Evolutionary conservation across 2,113 vertebrate species (phyloP).

Genomic region (Notothenia coriiceps): DNA sequence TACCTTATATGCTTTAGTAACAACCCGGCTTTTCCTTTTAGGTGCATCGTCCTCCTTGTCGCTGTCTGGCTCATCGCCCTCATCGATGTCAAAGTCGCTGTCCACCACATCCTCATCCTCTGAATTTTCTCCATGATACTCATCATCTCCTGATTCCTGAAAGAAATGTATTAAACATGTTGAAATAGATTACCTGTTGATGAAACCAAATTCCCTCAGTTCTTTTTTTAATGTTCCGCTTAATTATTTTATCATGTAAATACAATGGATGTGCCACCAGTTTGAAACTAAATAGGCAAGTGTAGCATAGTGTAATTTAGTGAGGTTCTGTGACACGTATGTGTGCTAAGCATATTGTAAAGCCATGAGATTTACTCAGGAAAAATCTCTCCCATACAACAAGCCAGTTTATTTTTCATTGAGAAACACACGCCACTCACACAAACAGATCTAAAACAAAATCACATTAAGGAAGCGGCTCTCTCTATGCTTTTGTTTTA

Average conservation of each 20-base stretch:
- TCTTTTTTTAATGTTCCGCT: background rate
- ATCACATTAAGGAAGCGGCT: background rate
- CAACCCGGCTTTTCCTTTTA: slow-evolving; percentile 88
- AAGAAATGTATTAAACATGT: background rate
- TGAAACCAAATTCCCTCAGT: background rate
- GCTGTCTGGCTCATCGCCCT: slow-evolving; percentile 94
- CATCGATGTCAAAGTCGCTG: slow-evolving; percentile 97
- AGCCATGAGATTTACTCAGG: background rate
- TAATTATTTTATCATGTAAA: background rate
- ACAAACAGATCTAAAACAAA: background rate
- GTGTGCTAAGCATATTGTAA: background rate
- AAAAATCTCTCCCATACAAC: background rate
- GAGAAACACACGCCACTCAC: background rate
- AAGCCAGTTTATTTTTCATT: slow-evolving; percentile 1
- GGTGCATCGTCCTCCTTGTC: slow-evolving; percentile 94
- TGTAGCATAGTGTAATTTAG: background rate
- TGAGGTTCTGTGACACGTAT: background rate
- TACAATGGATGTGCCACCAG: background rate
- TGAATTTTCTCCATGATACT: slow-evolving; percentile 94
- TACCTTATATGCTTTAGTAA: slow-evolving; percentile 97
- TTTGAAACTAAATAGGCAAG: background rate
- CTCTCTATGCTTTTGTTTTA: background rate
- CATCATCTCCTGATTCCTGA: slow-evolving; percentile 95
- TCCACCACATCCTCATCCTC: slow-evolving; percentile 97
- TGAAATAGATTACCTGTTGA: background rate